Evolutionary conservation across 2,113 vertebrate species (phyloP), one percentile per base, ranked within the genome.

Genomic region (Plotosus lineatus): DNA sequence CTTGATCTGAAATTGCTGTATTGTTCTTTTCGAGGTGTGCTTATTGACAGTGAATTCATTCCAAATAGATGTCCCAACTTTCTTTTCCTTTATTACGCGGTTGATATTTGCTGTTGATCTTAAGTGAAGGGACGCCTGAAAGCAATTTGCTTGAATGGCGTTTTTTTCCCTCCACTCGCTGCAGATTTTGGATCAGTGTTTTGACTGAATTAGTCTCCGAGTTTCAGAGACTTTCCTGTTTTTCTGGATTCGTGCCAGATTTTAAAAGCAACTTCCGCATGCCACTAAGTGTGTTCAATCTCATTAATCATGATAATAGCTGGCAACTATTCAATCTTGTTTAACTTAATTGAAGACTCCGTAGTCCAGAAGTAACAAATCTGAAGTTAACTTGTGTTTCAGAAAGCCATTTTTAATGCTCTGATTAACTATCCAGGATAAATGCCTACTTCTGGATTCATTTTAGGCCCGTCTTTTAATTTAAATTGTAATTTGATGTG

Each of bases 21-120:
- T 56, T 75, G 72, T 36, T 75, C 50, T 75, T 40, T 55, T 75
- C 36, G 72, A 56, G 10, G 5, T 40, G 50, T 38, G 5, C 21
- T 53, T 55, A 75, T 75, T 75, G 50, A 75, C 73, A 75, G 73
- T n/a, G 36, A 56, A 38, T 75, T 75, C 51, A 75, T 56, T 56
- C 33, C 36, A 75, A 75, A 75, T 75, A 40, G 73, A 75, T 75
- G 73, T 56, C 14, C 51, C 33, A 4, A 23, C 48, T 75, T 75
- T 42, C 51, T 56, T 56, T 40, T 40, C 28, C 69, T 55, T 75
- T 23, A 55, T 56, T 38, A 51, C 51, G 12, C 21, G 40, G 33
- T 5, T 75, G 48, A 56, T 38, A 75, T 55, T 75, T 75, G 33
- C 72, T 40, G 72, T 56, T 55, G 55, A 55, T 48, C 46, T 56